Base-by-base conservation (phyloP, 1,140 invertebrate genomes). In the Copidosoma floridanum region DNA sequence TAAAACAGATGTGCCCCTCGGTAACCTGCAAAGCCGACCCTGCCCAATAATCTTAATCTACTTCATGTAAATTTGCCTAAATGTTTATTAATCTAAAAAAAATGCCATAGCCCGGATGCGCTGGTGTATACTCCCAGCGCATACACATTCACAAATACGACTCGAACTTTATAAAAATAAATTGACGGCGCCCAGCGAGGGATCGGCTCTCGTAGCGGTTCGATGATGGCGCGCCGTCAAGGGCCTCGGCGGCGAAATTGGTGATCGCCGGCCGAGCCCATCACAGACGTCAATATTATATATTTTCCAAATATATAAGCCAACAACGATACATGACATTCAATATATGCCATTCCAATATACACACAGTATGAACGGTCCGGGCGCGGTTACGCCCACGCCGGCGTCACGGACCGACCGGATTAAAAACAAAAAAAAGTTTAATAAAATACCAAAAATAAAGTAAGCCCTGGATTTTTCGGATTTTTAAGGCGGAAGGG, bases 71-170 rank as follows among this genome's bases (percentile, higher is more conserved):
- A 81, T 80, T 77, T 76, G 48, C 78, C 78, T 81, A 81, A 81
- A 81, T 81, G 78, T 81, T 81, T 79, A 78, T 77, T 73, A 80
- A 79, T 78, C 74, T 78, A 78, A 80, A 78, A n/a, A 74, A 76
- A 79, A 78, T 80, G 79, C 79, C 79, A 81, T 81, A 81, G 79
- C 79, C 79, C 79, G 79, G 79, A 81, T 81, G 79, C 77, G 76
- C 79, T 81, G 79, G 79, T 81, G 79, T 69, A 81, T 80, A 81
- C 79, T 81, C 79, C 79, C 79, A 81, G 79, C 73, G 79, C 79
- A 81, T 81, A 81, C 77, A 81, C 79, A 81, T 64, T 81, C 71
- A 79, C 79, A 81, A 81, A 78, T 79, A 81, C 76, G 79, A 81
- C 78, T 81, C 78, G 79, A 81, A 70, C 72, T 78, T 67, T 57